Conservation (phyloP, 1,140 invertebrate genomes). For the Drosophila kikkawai region DNA sequence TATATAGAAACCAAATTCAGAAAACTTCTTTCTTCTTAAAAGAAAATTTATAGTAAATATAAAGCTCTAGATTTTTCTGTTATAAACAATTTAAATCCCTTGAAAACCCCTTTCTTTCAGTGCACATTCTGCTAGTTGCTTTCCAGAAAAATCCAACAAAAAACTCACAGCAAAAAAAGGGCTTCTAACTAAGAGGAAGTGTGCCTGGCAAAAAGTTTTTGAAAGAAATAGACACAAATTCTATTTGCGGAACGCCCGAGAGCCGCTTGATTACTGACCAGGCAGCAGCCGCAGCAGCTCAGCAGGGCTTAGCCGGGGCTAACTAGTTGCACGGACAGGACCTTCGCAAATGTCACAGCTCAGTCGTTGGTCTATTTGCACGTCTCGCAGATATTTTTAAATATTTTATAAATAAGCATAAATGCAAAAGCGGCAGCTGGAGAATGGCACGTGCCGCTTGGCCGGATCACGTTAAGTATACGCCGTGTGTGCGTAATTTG, state of each 20-base stretch:
- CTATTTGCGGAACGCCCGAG: conserved; percentile 12
- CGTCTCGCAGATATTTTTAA: conserved; percentile 74
- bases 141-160: background rate
- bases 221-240: conserved; percentile 10
- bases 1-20: background rate
- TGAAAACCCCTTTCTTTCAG: background rate
- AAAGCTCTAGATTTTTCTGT: background rate
- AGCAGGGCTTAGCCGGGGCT: conserved; percentile 13
- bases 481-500: conserved; percentile 54
- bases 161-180: background rate
- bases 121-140: conserved; percentile 4
- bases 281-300: conserved; percentile 15
- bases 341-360: conserved; percentile 58
- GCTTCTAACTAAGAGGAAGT: background rate
- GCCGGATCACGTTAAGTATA: conserved; percentile 58
- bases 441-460: conserved; percentile 49
- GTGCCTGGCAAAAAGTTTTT: conserved; percentile 3
- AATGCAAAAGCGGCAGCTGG: conserved; percentile 41
- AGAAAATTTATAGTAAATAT: background rate
- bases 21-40: accelerated
- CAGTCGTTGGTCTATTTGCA: conserved; percentile 59
- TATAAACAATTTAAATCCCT: no score
- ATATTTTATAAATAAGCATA: conserved; percentile 81
- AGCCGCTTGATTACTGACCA: conserved; percentile 31
- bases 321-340: conserved; percentile 10